phyloP scores from a whole-genome alignment of 1,140 invertebrate species.

The Aphelenchoides avenae region DNA sequence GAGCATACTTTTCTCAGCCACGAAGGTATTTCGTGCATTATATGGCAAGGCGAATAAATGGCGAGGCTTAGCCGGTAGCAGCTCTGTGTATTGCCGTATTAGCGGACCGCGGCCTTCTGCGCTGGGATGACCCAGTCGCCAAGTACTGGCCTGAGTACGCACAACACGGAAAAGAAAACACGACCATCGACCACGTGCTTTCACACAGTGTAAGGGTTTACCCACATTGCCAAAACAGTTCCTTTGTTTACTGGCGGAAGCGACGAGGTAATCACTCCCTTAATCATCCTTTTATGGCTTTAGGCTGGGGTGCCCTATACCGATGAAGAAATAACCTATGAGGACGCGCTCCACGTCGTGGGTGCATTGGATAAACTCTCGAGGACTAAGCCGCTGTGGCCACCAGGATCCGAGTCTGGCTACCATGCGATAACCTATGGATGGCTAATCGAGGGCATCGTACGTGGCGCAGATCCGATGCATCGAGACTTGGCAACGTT shows the following conservation, averaged over 20 bases:
- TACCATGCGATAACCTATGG: constrained; percentile 60
- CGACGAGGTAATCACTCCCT: neutral
- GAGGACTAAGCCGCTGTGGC: constrained; percentile 45
- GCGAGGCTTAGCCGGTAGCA: constrained; percentile 7
- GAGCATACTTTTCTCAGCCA: constrained; percentile 42
- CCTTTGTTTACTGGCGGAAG: constrained; percentile 3
- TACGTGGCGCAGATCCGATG: constrained; percentile 57
- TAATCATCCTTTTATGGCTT: constrained; percentile 22
- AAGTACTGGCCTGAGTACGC: constrained; percentile 63
- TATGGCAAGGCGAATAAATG: constrained; percentile 1
- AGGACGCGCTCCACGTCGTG: constrained; percentile 31
- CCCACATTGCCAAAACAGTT: neutral
- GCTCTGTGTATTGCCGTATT: constrained; percentile 56
- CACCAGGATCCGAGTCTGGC: constrained; percentile 54
- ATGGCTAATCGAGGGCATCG: constrained; percentile 59
- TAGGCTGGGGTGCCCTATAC: constrained; percentile 50
- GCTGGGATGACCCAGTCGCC: constrained; percentile 58
- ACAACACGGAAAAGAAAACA: constrained; percentile 60
- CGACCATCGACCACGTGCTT: constrained; percentile 60
- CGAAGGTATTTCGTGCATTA: constrained; percentile 36
- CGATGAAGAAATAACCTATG: constrained; percentile 35
- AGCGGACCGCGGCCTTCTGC: constrained; percentile 60
- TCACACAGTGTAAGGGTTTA: constrained; percentile 58
- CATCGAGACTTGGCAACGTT: constrained; percentile 54
- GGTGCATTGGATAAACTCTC: constrained; percentile 38